These are phyloP conservation scores for Sylvicapra grimmia DNA, from an alignment of 2,113 vertebrate species.

Conservation along the genomic window DNA sequence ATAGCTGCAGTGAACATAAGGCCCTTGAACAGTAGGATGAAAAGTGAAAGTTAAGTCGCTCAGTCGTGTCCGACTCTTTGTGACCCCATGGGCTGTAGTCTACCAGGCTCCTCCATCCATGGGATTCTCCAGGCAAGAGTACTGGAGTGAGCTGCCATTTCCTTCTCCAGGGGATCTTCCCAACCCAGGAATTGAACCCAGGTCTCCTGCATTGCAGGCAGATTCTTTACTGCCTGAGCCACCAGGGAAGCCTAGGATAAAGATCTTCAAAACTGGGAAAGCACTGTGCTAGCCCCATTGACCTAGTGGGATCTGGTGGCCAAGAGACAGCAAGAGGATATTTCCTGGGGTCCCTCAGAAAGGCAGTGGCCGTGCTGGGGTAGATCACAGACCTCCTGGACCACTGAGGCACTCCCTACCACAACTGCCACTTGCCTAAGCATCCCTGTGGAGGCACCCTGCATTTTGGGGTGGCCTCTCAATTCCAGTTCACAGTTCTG, in stretches of 20 bases:
- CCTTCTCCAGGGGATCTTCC: neutral
- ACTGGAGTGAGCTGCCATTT: neutral
- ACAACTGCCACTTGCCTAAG: neutral
- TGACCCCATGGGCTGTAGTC: neutral
- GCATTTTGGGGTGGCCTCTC: neutral
- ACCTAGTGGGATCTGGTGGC: neutral
- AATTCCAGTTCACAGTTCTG: neutral
- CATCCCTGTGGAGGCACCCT: neutral
- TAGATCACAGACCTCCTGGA: neutral
- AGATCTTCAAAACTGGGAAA: neutral
- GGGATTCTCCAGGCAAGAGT: neutral
- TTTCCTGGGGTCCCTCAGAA: neutral
- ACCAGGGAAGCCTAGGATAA: neutral
- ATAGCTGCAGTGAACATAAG: neutral
- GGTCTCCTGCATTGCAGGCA: neutral
- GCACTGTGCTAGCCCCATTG: fast-evolving
- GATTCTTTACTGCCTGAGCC: fast-evolving
- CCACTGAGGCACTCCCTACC: neutral
- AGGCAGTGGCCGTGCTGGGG: neutral
- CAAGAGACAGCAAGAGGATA: neutral
- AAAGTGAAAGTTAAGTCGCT: neutral
- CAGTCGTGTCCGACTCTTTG: neutral
- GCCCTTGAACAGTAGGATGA: neutral
- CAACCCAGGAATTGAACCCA: neutral
- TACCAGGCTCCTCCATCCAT: neutral